These are phyloP conservation scores for Nannoperca australis DNA, from an alignment of 2,797 vertebrate genomes.

Conservation along the genomic window DNA sequence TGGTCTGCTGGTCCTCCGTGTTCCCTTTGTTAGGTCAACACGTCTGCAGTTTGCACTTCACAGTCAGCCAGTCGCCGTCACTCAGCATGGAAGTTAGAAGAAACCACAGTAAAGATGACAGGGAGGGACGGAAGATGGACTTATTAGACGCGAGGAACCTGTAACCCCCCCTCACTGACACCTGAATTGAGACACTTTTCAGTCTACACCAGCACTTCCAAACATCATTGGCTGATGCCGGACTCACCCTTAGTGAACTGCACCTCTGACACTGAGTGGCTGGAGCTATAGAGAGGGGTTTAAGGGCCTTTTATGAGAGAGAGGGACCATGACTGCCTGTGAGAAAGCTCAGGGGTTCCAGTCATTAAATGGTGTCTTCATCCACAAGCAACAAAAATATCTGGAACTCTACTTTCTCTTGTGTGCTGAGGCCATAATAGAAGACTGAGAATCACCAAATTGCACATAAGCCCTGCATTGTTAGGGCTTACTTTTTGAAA, in stretches of 20 bases:
- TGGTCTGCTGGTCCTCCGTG: background rate
- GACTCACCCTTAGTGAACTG: constrained; percentile 21
- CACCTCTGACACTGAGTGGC: constrained; percentile 54
- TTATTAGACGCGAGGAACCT: constrained; percentile 32
- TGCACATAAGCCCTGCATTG: background rate
- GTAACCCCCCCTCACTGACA: constrained; percentile 37
- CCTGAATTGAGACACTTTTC: constrained; percentile 10
- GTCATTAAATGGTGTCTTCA: constrained; percentile 21
- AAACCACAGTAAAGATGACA: constrained; percentile 47
- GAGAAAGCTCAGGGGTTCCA: constrained; percentile 1
- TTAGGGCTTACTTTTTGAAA: constrained; percentile 25
- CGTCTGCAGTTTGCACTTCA: background rate
- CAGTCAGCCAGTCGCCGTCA: constrained; percentile 14
- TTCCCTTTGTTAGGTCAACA: constrained; percentile 16
- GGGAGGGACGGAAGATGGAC: constrained; percentile 4
- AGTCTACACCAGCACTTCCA: constrained; percentile 33
- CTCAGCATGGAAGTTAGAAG: background rate
- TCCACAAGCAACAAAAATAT: background rate
- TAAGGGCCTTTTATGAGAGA: constrained; percentile 26
- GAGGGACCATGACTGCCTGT: constrained; percentile 3
- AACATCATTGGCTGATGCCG: constrained; percentile 33
- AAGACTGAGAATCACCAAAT: constrained; percentile 1
- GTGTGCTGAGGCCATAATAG: background rate
- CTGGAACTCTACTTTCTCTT: background rate
- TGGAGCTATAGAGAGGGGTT: constrained; percentile 23